phyloP scores from a whole-genome alignment of 1,140 invertebrate species.

The Gryon sp. region DNA sequence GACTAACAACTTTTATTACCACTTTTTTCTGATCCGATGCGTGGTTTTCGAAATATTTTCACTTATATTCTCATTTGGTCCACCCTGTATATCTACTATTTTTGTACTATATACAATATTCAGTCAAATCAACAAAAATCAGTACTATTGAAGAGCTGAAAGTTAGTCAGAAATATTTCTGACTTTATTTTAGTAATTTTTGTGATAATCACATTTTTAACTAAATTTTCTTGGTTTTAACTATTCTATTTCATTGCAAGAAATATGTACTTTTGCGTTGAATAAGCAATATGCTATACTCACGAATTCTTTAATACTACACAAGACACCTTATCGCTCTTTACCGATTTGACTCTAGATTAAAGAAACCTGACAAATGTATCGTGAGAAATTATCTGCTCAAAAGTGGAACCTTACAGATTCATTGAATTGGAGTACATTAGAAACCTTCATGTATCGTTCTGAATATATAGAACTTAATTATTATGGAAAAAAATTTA shows the following conservation, averaged over 20 bases:
- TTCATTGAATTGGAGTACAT: slow-evolving; percentile 9
- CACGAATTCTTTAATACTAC: slow-evolving; percentile 58
- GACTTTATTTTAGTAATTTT: slow-evolving; percentile 44
- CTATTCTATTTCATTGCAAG: slow-evolving; percentile 53
- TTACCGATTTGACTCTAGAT: slow-evolving; percentile 70
- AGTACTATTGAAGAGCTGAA: slow-evolving; percentile 13
- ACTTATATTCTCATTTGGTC: no score
- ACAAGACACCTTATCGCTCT: slow-evolving; percentile 62
- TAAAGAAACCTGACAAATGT: slow-evolving; percentile 72
- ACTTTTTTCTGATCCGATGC: no score
- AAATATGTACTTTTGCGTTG: slow-evolving; percentile 58
- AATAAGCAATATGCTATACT: slow-evolving; percentile 55
- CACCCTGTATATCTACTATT: no score
- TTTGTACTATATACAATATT: no score
- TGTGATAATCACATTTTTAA: slow-evolving; percentile 45
- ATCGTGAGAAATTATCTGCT: slow-evolving; percentile 61
- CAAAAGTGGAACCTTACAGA: slow-evolving; percentile 26
- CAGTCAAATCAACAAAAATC: no score
- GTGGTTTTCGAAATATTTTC: no score
- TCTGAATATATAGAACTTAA: background rate
- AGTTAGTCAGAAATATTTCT: no score
- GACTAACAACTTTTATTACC: no score
- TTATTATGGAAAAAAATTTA: no score
- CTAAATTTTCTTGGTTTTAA: slow-evolving; percentile 40
- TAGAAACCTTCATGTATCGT: background rate